Evolutionary conservation across 2,888 invertebrate genomes (phyloP).

Genomic region (Synanthedon formicaeformis): DNA sequence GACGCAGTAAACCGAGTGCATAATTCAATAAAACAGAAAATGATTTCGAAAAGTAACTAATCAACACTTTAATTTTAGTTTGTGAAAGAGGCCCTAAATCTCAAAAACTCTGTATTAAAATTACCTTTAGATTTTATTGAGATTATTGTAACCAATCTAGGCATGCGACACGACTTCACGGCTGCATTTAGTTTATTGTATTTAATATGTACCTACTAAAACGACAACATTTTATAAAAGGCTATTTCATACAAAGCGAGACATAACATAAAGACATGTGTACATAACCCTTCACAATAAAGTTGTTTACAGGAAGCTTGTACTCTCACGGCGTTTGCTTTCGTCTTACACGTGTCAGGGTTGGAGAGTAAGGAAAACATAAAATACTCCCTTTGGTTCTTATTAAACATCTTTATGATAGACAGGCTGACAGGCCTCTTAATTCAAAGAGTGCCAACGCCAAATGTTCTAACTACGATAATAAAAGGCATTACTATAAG

Average conservation of each 20-base stretch:
- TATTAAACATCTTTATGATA: neutral
- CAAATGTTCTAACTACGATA: too few species aligned
- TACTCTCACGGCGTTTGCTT: constrained; percentile 6
- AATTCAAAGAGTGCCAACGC: too few species aligned
- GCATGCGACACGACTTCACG: constrained; percentile 1
- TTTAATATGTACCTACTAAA: neutral
- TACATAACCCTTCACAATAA: constrained; percentile 2
- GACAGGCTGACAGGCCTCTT: too few species aligned
- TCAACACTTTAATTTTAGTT: too few species aligned
- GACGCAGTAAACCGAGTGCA: too few species aligned
- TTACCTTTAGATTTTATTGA: too few species aligned
- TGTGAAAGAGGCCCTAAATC: too few species aligned
- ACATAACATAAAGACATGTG: constrained; percentile 1
- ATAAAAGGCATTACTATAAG: too few species aligned
- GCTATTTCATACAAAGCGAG: neutral
- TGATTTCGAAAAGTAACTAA: too few species aligned
- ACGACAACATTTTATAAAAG: neutral
- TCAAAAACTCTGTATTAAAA: too few species aligned
- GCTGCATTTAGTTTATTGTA: constrained; percentile 4
- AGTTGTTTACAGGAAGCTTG: constrained; percentile 10
- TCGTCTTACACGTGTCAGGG: constrained; percentile 8
- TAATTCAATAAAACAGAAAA: too few species aligned
- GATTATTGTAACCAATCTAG: too few species aligned
- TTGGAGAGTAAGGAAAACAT: constrained; percentile 3
- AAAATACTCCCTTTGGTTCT: constrained; percentile 1